Conservation (phyloP, 2,888 invertebrate species). For the Microctonus brassicae region DNA sequence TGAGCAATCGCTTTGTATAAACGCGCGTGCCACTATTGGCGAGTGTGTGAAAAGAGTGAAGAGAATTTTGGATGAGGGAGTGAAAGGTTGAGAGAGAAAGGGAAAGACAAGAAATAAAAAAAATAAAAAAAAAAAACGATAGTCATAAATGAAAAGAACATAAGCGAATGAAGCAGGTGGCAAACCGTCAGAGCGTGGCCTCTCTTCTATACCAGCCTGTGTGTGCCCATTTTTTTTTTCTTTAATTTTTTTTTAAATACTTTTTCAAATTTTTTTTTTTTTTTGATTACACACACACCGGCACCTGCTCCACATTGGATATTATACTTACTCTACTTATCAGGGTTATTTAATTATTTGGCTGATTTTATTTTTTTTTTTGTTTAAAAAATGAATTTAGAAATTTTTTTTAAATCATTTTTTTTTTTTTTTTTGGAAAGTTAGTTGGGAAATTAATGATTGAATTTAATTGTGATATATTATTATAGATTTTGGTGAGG, state of each 20-base stretch:
- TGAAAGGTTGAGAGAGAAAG: background rate
- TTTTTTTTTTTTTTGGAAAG: too few species aligned
- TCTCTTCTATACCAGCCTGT: slow-evolving; percentile 40
- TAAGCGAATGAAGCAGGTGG: slow-evolving; percentile 2
- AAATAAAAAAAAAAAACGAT: background rate
- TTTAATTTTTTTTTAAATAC: background rate
- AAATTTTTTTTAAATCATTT: too few species aligned
- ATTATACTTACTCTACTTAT: background rate
- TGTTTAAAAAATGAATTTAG: background rate
- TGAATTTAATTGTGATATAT: too few species aligned
- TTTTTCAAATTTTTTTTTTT: background rate
- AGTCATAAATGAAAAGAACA: slow-evolving; percentile 1
- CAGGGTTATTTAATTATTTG: too few species aligned
- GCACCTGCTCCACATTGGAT: background rate
- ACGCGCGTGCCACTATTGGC: background rate
- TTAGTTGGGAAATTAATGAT: too few species aligned
- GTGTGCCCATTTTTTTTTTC: slow-evolving; percentile 22
- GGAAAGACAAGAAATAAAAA: too few species aligned
- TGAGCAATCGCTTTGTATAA: background rate
- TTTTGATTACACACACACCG: background rate
- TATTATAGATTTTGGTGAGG: too few species aligned
- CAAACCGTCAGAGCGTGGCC: slow-evolving; percentile 1
- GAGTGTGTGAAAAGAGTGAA: background rate
- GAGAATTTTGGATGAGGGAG: background rate
- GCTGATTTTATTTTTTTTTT: background rate